Percentiles rank a stretch among this genome's conserved stretches.
phyloP scores from a whole-genome alignment of 2,113 vertebrate genomes.

The Sapajus apella region DNA sequence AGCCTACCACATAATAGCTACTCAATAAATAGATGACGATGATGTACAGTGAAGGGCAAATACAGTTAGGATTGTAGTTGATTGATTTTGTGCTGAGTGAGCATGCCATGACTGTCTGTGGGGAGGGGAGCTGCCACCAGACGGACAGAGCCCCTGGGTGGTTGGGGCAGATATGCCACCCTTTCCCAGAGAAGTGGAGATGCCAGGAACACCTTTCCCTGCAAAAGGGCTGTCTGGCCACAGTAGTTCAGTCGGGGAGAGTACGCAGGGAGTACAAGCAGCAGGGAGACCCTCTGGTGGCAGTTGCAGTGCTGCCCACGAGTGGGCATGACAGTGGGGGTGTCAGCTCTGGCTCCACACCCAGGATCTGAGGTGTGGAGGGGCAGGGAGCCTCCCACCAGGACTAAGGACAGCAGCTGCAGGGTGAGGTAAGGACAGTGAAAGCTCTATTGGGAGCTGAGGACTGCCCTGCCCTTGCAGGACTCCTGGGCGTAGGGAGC shows the following conservation, averaged over 20 bases:
- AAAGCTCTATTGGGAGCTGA: background rate
- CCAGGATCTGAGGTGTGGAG: background rate
- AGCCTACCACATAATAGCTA: background rate
- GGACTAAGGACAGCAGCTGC: background rate
- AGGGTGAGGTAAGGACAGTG: background rate
- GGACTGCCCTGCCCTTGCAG: background rate
- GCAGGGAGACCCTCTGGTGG: background rate
- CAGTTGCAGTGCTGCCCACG: rapidly evolving
- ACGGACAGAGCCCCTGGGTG: too few species aligned
- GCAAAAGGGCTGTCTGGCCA: background rate
- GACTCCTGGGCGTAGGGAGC: background rate
- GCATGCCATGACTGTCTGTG: background rate
- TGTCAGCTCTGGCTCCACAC: background rate
- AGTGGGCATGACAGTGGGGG: background rate
- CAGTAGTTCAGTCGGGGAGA: background rate
- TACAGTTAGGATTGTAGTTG: background rate
- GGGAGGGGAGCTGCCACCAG: too few species aligned
- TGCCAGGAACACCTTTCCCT: background rate
- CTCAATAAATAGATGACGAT: background rate
- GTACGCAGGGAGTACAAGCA: background rate
- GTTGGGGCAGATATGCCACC: background rate
- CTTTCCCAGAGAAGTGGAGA: background rate
- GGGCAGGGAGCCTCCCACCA: background rate
- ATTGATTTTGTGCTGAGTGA: background rate
- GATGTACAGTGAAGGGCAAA: background rate